Evolutionary conservation across 2,888 invertebrate species (phyloP).

Genomic region (Cephus pulcher): DNA sequence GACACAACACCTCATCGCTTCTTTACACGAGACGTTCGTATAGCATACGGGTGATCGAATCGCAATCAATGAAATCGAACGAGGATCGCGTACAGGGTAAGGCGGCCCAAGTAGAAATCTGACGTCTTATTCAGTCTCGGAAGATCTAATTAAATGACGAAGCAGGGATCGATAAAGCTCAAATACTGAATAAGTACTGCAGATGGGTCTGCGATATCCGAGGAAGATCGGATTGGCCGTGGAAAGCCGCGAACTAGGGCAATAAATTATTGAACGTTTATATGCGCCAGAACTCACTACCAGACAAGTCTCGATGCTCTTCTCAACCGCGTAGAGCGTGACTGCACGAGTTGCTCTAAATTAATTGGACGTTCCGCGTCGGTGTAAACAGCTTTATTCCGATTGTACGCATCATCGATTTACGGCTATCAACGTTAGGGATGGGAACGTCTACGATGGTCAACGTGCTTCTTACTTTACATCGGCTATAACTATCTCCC

Average conservation of each 20-base stretch:
- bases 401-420: neutral
- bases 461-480: neutral
- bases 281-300: neutral
- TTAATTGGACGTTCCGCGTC: neutral
- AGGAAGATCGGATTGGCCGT: neutral
- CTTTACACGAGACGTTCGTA: neutral
- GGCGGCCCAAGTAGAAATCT: neutral
- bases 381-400: neutral
- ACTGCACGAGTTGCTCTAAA: neutral
- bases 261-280: neutral
- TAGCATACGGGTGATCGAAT: neutral
- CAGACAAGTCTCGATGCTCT: neutral
- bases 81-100: neutral
- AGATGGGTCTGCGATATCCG: neutral
- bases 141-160: neutral
- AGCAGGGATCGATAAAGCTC: neutral
- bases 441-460: neutral
- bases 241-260: neutral
- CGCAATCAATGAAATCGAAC: neutral
- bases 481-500: neutral
- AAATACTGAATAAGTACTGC: neutral
- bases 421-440: neutral
- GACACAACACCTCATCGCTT: neutral
- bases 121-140: neutral
- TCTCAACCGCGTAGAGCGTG: too few species aligned